A percentile compares a stretch with the other conserved stretches of the same genome.
Conservation (phyloP, 2,113 vertebrate species). For the Equus quagga region DNA sequence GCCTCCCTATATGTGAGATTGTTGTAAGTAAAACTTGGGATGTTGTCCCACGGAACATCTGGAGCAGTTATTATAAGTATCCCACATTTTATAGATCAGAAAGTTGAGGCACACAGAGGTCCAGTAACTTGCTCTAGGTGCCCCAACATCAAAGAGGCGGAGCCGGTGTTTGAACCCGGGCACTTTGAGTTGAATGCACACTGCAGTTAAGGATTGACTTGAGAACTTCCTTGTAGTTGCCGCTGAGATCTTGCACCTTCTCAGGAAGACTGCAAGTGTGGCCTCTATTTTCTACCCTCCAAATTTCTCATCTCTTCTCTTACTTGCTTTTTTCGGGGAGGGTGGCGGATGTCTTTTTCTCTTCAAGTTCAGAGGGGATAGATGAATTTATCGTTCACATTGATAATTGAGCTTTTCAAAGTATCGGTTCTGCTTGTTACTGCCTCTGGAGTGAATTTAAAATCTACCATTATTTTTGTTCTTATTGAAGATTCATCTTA, state of each 20-base stretch:
- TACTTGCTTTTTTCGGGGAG: neutral
- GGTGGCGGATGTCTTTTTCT: neutral
- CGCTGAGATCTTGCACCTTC: neutral
- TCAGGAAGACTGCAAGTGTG: neutral
- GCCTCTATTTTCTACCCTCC: neutral
- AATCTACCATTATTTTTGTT: neutral
- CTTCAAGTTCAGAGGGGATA: neutral
- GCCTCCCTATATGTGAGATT: neutral
- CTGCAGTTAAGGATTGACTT: neutral
- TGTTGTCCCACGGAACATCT: neutral
- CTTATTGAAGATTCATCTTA: neutral
- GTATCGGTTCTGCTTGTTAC: neutral
- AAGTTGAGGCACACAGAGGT: neutral
- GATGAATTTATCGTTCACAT: neutral
- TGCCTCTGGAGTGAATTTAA: neutral
- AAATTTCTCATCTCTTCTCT: neutral
- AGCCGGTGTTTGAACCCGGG: neutral
- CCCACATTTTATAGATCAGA: neutral
- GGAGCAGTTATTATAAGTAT: neutral
- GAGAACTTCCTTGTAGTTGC: neutral
- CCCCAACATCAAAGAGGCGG: neutral
- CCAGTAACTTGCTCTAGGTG: neutral
- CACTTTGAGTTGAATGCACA: neutral
- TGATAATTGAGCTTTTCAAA: neutral
- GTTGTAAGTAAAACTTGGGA: neutral